Conservation (phyloP, 1,140 invertebrate genomes). For the Diachasmimorpha longicaudata region DNA sequence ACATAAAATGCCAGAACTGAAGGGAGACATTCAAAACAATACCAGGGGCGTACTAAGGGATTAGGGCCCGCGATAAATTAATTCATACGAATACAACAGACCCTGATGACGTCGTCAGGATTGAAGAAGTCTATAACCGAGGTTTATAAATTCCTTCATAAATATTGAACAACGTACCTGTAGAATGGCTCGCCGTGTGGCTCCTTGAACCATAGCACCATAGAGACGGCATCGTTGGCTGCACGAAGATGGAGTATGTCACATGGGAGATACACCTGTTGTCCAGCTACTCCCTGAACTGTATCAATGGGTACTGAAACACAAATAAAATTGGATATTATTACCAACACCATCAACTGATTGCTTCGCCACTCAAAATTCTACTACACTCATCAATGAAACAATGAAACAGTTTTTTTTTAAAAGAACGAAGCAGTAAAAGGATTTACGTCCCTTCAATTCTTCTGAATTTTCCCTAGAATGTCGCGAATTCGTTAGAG, state of each 20-base stretch:
- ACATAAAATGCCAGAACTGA: too few relatives aligned
- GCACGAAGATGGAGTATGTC: constrained; percentile 76
- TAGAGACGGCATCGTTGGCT: constrained; percentile 79
- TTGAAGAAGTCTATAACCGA: background rate
- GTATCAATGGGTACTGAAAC: constrained; percentile 76
- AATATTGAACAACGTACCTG: constrained; percentile 66
- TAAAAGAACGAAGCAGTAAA: too few relatives aligned
- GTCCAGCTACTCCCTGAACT: constrained; percentile 79
- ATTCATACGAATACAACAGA: background rate
- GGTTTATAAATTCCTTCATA: constrained; percentile 18
- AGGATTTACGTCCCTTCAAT: too few relatives aligned
- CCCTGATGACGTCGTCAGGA: background rate
- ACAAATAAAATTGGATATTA: background rate
- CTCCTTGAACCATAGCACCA: constrained; percentile 89
- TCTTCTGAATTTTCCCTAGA: too few relatives aligned
- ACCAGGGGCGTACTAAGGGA: too few relatives aligned
- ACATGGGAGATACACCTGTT: constrained; percentile 80
- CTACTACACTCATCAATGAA: too few relatives aligned
- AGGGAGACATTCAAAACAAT: too few relatives aligned
- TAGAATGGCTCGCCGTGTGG: constrained; percentile 83
- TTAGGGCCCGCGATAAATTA: too few relatives aligned
- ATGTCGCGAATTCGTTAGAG: too few relatives aligned
- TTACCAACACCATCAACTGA: too few relatives aligned
- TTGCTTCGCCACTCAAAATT: too few relatives aligned
- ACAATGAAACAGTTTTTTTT: too few relatives aligned